Evolutionary conservation across 64 coral and sea anemone genomes (phyloP), one percentile per base, ranked within the genome.

Genomic region (Pachyseris speciosa): DNA sequence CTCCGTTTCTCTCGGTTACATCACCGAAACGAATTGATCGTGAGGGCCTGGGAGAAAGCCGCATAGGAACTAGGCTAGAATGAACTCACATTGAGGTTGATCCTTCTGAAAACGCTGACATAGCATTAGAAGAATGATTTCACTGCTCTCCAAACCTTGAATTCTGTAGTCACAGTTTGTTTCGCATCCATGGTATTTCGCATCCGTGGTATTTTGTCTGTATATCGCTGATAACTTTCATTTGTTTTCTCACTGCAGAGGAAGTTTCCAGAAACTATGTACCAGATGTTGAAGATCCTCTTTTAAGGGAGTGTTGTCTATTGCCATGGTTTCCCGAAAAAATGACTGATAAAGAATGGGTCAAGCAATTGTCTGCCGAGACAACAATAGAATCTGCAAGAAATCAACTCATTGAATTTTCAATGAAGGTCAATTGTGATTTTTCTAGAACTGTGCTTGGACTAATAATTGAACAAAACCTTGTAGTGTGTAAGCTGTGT

Each of bases 181-280:
- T n/a, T n/a, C n/a, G n/a, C n/a, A n/a, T n/a, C n/a, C n/a, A n/a
- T n/a, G n/a, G n/a, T n/a, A n/a, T n/a, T n/a, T n/a, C n/a, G n/a
- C n/a, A n/a, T n/a, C n/a, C n/a, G 19, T 58, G 16, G 52, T 58
- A 20, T 22, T 9, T 1, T 58, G 19, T 4, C 19, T 52, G 41
- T 27, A 22, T 12, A n/a, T 7, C 4, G 9, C 26, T 38, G 40
- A 64, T 29, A 32, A 72, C 48, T 25, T 25, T 9, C 25, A 15
- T 16, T 60, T 19, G 5, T 52, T 10, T 45, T 80, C 12, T 83
- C 43, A 12, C 74, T 84, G 32, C 27, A 98, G 96, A 91, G 63
- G 89, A 88, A 60, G 83, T 95, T 45, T 94, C 92, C 24, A 83
- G 88, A 24, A 88, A 98, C 57, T 98, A 94, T 78, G 20, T 91